Base-by-base conservation (phyloP, 1,140 invertebrate genomes). In the Phymastichus coffea region DNA sequence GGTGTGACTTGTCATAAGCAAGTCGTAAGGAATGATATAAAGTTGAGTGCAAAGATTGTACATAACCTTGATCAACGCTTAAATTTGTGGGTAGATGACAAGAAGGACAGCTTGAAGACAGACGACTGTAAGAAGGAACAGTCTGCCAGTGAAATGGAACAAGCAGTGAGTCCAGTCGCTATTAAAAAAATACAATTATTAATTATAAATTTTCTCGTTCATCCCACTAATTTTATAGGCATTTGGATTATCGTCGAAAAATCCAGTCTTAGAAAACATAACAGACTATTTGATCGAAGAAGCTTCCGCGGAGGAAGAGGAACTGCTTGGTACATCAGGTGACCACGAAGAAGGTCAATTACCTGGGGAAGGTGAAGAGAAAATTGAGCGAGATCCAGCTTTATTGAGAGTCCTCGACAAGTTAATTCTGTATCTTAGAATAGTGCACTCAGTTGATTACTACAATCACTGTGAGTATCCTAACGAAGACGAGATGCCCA, bases 401-500 rank as follows among this genome's bases (percentile, higher is more conserved):
- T 70, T 95, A 17, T 81, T 92, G 10, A 85, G 85, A 65, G 93
- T 95, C 63, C 73, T 93, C 43, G 92, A 94, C 72, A 81, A 88
- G 30, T 84, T 99, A 37, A 85, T 99, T 28, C 77, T 99, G 9
- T 99, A 99, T 75, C 79, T 99, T 61, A 86, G 98, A 30, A 87
- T 99, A 41, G 98, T 99, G 0, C 96, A 99, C 80, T 99, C 96
- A 0, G 91, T 99, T 41, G 98, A 99, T 79, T 99, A 97, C 74
- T 99, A 99, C 75, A 98, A 97, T 80, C 94, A 97, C 68, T 95
- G 93, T 69, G 97, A 99, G 70, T 99, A 99, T 82, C 94, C 96
- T 0, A 97, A 98, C 73, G 98, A 99, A 80, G 97, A 99, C 78
- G 96, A 98, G 74, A 99, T 99, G 97, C 98, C 98, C 0, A 98